Evolutionary conservation across 2,888 invertebrate genomes (phyloP).

Genomic region (Corythucha ciliata): DNA sequence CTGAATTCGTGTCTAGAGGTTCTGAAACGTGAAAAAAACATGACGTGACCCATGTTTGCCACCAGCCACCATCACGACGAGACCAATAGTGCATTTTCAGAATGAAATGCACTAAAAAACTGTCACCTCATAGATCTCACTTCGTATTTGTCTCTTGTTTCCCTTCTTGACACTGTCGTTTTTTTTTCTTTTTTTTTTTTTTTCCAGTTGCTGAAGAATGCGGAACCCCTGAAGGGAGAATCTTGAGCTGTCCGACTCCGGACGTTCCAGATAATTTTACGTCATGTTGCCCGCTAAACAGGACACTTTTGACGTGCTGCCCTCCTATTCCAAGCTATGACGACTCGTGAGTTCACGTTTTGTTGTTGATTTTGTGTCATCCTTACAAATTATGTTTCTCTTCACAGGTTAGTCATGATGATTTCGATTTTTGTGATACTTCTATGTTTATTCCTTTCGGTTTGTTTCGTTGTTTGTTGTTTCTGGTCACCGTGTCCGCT

Average conservation of each 20-base stretch:
- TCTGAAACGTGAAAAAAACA: too few relatives aligned
- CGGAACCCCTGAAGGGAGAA: slow-evolving; percentile 16
- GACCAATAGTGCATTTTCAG: too few relatives aligned
- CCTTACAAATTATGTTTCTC: too few relatives aligned
- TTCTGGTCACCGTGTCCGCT: slow-evolving; percentile 42
- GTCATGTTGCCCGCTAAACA: slow-evolving; percentile 25
- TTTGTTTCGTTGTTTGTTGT: slow-evolving; percentile 40
- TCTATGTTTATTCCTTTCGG: slow-evolving; percentile 35
- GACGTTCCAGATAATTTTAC: slow-evolving; percentile 22
- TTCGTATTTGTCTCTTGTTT: too few relatives aligned
- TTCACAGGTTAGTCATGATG: slow-evolving; percentile 39
- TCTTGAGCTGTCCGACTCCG: slow-evolving; percentile 21
- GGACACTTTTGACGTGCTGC: slow-evolving; percentile 21
- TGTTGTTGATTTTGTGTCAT: background rate
- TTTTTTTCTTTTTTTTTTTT: too few relatives aligned
- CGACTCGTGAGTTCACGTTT: slow-evolving; percentile 24
- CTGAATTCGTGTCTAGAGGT: too few relatives aligned
- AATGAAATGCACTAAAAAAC: too few relatives aligned
- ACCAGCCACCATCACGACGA: too few relatives aligned
- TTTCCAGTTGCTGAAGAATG: slow-evolving; percentile 24
- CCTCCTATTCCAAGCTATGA: slow-evolving; percentile 16
- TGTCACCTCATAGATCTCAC: too few relatives aligned
- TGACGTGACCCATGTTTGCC: too few relatives aligned
- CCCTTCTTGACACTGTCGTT: too few relatives aligned
- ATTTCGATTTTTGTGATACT: slow-evolving; percentile 38